Conservation (phyloP, 2,797 vertebrate species). For the Chromis chromis region DNA sequence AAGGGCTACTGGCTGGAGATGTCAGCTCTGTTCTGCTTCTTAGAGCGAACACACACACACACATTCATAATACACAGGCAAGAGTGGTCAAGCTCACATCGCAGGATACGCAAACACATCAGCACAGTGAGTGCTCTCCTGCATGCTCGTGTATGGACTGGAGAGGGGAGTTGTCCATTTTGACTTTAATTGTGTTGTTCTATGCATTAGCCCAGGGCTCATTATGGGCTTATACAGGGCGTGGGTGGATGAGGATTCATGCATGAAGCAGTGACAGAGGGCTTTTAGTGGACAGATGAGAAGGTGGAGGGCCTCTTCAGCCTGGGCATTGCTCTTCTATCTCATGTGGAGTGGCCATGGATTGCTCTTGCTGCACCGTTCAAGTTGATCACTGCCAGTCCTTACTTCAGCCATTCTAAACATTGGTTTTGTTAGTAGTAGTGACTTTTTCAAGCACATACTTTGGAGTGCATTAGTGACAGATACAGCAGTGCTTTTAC, state of each 20-base stretch:
- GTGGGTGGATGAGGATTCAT: slow-evolving; percentile 71
- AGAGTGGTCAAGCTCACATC: slow-evolving; percentile 55
- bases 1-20: slow-evolving; percentile 60
- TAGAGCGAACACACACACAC: slow-evolving; percentile 15
- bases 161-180: slow-evolving; percentile 65
- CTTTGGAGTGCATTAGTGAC: slow-evolving; percentile 55
- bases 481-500: not conserved
- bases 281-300: slow-evolving; percentile 72
- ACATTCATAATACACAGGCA: slow-evolving; percentile 21
- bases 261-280: slow-evolving; percentile 52
- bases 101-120: slow-evolving; percentile 43
- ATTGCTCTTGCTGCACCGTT: slow-evolving; percentile 66
- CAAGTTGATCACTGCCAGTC: slow-evolving; percentile 53
- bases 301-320: slow-evolving; percentile 76
- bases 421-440: slow-evolving; percentile 49
- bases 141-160: slow-evolving; percentile 37
- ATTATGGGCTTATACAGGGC: slow-evolving; percentile 58
- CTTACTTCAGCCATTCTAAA: slow-evolving; percentile 49
- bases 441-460: slow-evolving; percentile 44
- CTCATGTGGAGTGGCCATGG: slow-evolving; percentile 64
- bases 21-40: slow-evolving; percentile 52
- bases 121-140: slow-evolving; percentile 52
- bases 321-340: slow-evolving; percentile 56
- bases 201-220: slow-evolving; percentile 69
- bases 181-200: slow-evolving; percentile 78